Evolutionary conservation across 2,888 invertebrate genomes (phyloP).

Genomic region (Hypsopygia costalis): DNA sequence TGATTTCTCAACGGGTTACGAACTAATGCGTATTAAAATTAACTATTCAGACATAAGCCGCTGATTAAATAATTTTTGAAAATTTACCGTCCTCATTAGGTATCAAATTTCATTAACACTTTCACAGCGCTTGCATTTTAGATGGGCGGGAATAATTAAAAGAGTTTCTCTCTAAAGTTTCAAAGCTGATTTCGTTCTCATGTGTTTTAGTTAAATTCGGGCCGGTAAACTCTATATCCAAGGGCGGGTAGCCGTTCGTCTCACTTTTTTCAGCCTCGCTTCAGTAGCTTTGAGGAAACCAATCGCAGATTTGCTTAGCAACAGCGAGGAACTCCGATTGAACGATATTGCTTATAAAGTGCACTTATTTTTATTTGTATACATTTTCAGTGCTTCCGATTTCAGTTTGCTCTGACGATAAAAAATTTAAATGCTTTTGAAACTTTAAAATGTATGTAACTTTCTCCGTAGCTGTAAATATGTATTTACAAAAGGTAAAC

Average conservation of each 20-base stretch:
- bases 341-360: too few species aligned
- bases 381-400: too few species aligned
- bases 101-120: conserved; percentile 42
- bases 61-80: conserved; percentile 24
- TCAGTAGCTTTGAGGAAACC: conserved; percentile 17
- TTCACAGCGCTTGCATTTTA: conserved; percentile 36
- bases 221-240: conserved; percentile 32
- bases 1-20: conserved; percentile 4
- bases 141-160: conserved; percentile 51
- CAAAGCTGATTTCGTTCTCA: conserved; percentile 37
- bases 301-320: conserved; percentile 24
- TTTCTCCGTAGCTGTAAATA: too few species aligned
- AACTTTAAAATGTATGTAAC: too few species aligned
- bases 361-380: too few species aligned
- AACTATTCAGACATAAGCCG: neutral
- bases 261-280: conserved; percentile 28
- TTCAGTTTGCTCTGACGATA: too few species aligned
- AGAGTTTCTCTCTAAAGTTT: conserved; percentile 45
- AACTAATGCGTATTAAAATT: neutral
- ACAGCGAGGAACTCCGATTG: conserved; percentile 17
- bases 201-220: conserved; percentile 27
- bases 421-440: too few species aligned
- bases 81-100: conserved; percentile 42
- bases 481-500: too few species aligned
- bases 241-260: conserved; percentile 16